Evolutionary conservation across 2,888 invertebrate genomes (phyloP), one percentile per base, ranked within the genome.

Genomic region (Bombylius major): DNA sequence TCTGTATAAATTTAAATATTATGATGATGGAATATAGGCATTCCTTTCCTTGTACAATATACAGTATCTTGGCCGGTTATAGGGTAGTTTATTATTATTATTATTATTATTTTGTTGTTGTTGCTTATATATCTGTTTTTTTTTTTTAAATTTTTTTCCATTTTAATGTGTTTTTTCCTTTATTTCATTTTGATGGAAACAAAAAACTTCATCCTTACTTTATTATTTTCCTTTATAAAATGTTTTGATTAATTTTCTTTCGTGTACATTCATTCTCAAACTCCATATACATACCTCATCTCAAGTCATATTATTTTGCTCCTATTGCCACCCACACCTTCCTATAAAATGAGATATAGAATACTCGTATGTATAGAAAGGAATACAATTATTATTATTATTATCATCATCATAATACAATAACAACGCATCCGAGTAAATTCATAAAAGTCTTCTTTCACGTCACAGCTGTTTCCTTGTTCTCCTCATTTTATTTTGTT

Each of bases 221-320:
- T 67, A 69, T 67, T 70, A 70, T 71, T 71, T 71, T 72, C 70
- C 69, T 71, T 72, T 72, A 72, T 72, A 57, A 67, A 71, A 71
- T 71, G 71, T 72, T 72, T 71, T 72, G 71, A 72, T 72, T 72
- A 70, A 70, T 70, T 70, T 70, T 69, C 65, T 67, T 61, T 60
- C 62, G 56, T 56, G 54, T 50, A 58, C 56, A 60, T 55, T 48
- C 55, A 53, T 52, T 53, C 56, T 53, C 54, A 36, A 12, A 44
- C 44, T 11, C 44, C 45, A 11, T n/a, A n/a, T n/a, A n/a, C n/a
- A n/a, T 45, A 5, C 7, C 45, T 14, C 14, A 14, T 13, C 2
- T 12, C 11, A 44, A 9, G 3, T 39, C 11, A 9, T 11, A 39
- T 39, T 39, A 9, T 39, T 9, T 11, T 9, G 11, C 39, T 9